Base-by-base conservation (phyloP, 2,113 vertebrate species). In the Stegastes partitus region DNA sequence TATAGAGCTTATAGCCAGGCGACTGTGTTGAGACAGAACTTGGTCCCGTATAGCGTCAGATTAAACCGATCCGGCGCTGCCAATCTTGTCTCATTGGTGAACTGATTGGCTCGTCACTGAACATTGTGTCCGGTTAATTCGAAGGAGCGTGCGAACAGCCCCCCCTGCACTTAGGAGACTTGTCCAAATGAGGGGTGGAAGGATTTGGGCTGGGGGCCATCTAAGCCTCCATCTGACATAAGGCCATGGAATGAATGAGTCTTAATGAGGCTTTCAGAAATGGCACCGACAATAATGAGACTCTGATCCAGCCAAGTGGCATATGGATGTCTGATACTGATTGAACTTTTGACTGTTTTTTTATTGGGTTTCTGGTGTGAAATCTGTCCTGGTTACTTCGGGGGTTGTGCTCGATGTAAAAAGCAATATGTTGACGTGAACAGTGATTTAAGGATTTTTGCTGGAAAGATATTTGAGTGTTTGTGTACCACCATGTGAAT, bases 201-300 rank as follows among this genome's bases (percentile, higher is more conserved):
- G 69, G 47, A 67, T 80, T 82, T 70, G 22, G 68, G 42, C 87
- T 37, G 42, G 16, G 62, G 66, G 15, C 68, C 57, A 79, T 73
- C 62, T 71, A 63, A 70, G 58, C 54, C 64, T 61, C 65, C 56
- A 25, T 78, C 62, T 67, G 66, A 79, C 84, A 72, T 54, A 59
- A 72, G 62, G 49, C 77, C 66, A 61, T 34, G 68, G 23, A 75
- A 67, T 79, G 81, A 87, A 83, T 69, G 61, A 65, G 70, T 73
- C 64, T 51, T 78, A 89, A 87, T 86, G 88, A 90, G 84, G 75
- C 77, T 58, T 58, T 62, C 14, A 44, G 69, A 71, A 62, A 68
- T 45, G 56, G 57, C 31, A 37, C 67, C 47, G 74, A 42, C 49
- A 56, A 57, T 79, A 71, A 84, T 68, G 61, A 87, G 19, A 45